Conservation (phyloP, 1,140 invertebrate species). For the Hetaerina americana region DNA sequence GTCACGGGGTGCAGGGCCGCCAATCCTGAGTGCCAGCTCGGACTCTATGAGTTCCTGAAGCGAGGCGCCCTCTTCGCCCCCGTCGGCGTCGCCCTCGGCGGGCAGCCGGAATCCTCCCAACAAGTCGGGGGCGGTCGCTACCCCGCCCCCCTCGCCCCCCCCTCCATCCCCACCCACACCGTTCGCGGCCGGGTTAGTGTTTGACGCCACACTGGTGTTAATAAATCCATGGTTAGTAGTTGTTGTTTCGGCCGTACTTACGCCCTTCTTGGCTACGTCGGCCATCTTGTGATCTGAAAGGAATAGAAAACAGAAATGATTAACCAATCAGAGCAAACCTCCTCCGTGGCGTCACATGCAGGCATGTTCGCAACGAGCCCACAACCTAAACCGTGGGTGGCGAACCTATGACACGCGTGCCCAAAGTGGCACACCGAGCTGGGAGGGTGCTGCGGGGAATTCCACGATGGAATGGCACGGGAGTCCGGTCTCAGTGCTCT, state of each 20-base stretch:
- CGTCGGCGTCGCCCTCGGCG: constrained; percentile 24
- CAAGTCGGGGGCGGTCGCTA: constrained; percentile 29
- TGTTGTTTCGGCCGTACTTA: constrained; percentile 32
- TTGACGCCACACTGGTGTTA: not conserved
- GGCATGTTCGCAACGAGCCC: too few relatives aligned
- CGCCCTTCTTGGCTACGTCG: constrained; percentile 32
- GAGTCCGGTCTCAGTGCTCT: too few relatives aligned
- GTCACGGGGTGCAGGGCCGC: not conserved
- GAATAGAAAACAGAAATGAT: not conserved
- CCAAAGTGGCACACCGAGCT: too few relatives aligned
- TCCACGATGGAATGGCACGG: too few relatives aligned
- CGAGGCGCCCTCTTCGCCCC: constrained; percentile 27
- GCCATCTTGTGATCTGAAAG: constrained; percentile 23
- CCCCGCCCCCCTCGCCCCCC: constrained; percentile 21
- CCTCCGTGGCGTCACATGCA: too few relatives aligned
- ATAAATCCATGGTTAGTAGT: too few relatives aligned
- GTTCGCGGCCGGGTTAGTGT: not conserved
- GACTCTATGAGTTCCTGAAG: constrained; percentile 31
- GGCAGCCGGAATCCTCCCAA: constrained; percentile 27
- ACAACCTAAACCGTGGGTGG: too few relatives aligned
- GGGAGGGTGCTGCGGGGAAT: too few relatives aligned
- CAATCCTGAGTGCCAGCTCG: constrained; percentile 24
- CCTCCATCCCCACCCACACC: not conserved
- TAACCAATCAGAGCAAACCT: not conserved
- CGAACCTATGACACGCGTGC: too few relatives aligned